Evolutionary conservation across 2,888 invertebrate genomes (phyloP).

Genomic region (Drosophila suboccidentalis): DNA sequence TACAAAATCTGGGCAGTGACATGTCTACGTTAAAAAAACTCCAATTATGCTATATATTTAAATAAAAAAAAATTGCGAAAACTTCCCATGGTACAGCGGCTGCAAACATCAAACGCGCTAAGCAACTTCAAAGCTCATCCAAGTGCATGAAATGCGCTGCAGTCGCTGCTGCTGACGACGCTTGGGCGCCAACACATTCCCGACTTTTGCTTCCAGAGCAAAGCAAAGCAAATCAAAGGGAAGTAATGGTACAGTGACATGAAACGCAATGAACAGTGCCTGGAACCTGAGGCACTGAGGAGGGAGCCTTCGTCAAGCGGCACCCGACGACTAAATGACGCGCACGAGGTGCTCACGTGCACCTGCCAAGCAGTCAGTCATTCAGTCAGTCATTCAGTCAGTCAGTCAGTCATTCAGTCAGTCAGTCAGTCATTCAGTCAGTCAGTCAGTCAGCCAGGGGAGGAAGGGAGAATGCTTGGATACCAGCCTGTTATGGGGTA

Average conservation of each 20-base stretch:
- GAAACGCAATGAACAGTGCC: slow-evolving; percentile 48
- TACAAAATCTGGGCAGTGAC: too few relatives aligned
- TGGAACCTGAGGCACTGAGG: neutral
- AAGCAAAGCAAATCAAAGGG: slow-evolving; percentile 80
- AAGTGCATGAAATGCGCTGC: slow-evolving; percentile 73
- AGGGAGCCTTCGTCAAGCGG: slow-evolving; percentile 6
- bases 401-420: slow-evolving; percentile 5
- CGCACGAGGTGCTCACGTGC: slow-evolving; percentile 78
- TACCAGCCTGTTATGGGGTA: slow-evolving; percentile 27
- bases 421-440: slow-evolving; percentile 7
- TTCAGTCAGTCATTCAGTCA: slow-evolving; percentile 5
- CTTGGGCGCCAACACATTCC: slow-evolving; percentile 38
- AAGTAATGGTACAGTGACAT: slow-evolving; percentile 73
- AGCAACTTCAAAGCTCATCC: slow-evolving; percentile 77
- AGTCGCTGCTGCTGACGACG: slow-evolving; percentile 11
- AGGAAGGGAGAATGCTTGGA: slow-evolving; percentile 1
- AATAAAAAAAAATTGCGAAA: too few relatives aligned
- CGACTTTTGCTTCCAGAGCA: slow-evolving; percentile 78
- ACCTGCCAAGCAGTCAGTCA: slow-evolving; percentile 54
- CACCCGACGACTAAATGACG: slow-evolving; percentile 66
- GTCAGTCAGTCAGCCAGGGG: neutral
- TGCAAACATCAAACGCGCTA: slow-evolving; percentile 76
- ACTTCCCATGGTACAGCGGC: slow-evolving; percentile 10
- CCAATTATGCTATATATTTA: too few relatives aligned
- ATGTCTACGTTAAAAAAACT: too few relatives aligned